Base-by-base conservation (phyloP, 2,113 vertebrate species). In the Platichthys stellatus region DNA sequence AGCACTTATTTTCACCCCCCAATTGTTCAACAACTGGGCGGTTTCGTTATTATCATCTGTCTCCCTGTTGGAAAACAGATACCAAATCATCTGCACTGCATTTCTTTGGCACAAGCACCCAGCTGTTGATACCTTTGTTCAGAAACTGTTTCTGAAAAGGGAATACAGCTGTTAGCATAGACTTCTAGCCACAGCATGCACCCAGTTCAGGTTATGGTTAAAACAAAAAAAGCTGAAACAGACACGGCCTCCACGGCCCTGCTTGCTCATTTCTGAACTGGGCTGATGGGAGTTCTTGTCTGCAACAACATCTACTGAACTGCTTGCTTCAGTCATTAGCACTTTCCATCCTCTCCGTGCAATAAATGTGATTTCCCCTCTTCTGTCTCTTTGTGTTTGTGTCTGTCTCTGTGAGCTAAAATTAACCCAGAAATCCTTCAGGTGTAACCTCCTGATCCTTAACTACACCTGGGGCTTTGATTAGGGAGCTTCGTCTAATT, bases 21-120 rank as follows among this genome's bases (percentile, higher is more conserved):
- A 47, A 82, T 82, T 69, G 78, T 63, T 77, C 24, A 15, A 68
- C 72, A 79, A 58, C 72, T 76, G 74, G 59, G 62, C 38, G 65
- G 69, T 74, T 18, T 15, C 65, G 60, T 88, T 76, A 76, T 87
- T 65, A 82, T 51, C 47, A 81, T 38, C 66, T 2, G 23, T 65
- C 21, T 67, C 24, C 74, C 63, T 56, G 74, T 75, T 71, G 82
- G 65, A 54, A 78, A 57, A 76, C 23, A 65, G 57, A 75, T 64
- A 67, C 24, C 56, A 38, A 72, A 73, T 70, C 61, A 61, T 20
- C 38, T 10, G n/a, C 62, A 57, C 61, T 35, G 35, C 56, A 35
- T 31, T 31, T 59, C 2, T 51, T 53, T 51, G 35, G 10, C 21
- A 7, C 38, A 23, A 24, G 43, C 53, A 24, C 26, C 72, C 23